A percentile compares a stretch with the other conserved stretches of the same genome.
These are phyloP conservation scores for Cephalopachus bancanus DNA, from an alignment of 2,797 vertebrate genomes.

Conservation along the genomic window DNA sequence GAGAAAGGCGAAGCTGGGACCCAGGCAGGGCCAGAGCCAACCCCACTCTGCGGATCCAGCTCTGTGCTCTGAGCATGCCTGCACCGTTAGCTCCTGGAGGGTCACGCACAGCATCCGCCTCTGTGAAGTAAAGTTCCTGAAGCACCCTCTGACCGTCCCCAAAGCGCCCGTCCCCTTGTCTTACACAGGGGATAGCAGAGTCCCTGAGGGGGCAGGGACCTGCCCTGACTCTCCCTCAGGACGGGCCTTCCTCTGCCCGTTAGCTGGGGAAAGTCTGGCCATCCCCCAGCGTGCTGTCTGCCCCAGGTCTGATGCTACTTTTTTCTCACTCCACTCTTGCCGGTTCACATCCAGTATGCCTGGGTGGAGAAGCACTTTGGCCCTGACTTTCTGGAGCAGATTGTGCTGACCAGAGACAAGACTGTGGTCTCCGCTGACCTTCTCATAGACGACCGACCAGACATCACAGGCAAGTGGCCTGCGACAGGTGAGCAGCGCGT, in stretches of 20 bases:
- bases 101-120: too few species aligned
- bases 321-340: background rate
- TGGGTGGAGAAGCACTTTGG: conserved; percentile 98
- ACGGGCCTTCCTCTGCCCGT: background rate
- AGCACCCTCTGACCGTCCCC: background rate
- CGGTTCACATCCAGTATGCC: conserved; percentile 91
- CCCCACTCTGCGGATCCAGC: background rate
- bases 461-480: conserved; percentile 93
- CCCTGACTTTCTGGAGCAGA: conserved; percentile 94
- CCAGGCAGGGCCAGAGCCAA: background rate
- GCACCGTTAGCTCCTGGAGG: too few species aligned
- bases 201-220: background rate
- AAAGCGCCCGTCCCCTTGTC: too few species aligned
- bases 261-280: background rate
- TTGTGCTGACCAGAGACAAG: conserved; percentile 97
- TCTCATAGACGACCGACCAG: conserved; percentile 96
- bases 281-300: background rate
- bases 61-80: too few species aligned
- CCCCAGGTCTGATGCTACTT: background rate
- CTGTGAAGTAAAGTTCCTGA: too few species aligned
- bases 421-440: conserved; percentile 95
- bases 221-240: background rate
- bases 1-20: background rate
- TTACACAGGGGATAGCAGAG: too few species aligned
- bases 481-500: rapidly evolving